Evolutionary conservation across 2,888 invertebrate genomes (phyloP), one percentile per base, ranked within the genome.

Genomic region (Stenchaetothrips biformis): DNA sequence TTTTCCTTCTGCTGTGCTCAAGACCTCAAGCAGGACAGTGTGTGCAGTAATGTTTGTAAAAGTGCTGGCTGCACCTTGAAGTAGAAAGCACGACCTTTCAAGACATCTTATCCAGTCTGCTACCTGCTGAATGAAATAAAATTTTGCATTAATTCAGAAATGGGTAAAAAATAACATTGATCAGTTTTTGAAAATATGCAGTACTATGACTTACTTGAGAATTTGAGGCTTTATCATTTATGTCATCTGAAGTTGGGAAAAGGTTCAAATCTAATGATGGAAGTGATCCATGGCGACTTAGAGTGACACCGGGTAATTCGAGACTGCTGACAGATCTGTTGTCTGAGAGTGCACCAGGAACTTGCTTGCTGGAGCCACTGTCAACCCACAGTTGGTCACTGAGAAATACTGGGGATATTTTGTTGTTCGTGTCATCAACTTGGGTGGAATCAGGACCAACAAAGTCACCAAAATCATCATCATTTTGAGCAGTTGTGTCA

Each of bases 401-500:
- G 8, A 74, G 67, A 11, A 74, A 74, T 21, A 21, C 67, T 25
- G 67, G 11, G 8, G 67, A 25, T 8, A 25, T 7, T 74, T 74
- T 74, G 53, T 18, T 18, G 53, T 53, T 53, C 13, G 53, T 18
- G 53, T 53, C 53, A 11, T 74, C 67, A 25, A 21, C 25, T 4
- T 74, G 67, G 11, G 8, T 21, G 4, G 67, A 67, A 74, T 25
- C 25, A 11, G 67, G 67, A 21, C 67, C 67, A 21, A 74, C 67
- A 74, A 74, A 74, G 25, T 74, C 67, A 25, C 67, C 67, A 7
- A 74, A 74, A 11, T 74, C 67, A 25, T 74, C 67, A 74, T 74
- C 67, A 74, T 74, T 74, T 11, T 25, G 21, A 25, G 21, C 11
- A 21, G 7, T 3, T 21, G 21, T 25, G 25, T 74, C 25, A 11